Conservation (phyloP, 1,140 invertebrate genomes). For the Glomeris maerens region DNA sequence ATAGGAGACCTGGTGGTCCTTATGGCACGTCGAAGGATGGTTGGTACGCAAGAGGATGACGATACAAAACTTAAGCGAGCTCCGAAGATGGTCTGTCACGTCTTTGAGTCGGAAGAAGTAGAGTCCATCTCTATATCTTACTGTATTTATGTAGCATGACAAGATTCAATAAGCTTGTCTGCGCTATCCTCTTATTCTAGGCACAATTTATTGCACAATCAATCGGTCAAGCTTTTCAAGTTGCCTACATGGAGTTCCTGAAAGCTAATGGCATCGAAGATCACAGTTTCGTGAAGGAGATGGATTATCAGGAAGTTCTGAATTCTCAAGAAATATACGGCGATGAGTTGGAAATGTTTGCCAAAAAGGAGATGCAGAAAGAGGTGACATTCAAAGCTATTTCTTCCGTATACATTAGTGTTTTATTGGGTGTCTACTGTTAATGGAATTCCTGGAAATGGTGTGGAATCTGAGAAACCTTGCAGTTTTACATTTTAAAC, state of each 20-base stretch:
- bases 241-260: constrained; percentile 99
- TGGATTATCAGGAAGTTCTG: constrained; percentile 99
- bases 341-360: constrained; percentile 98
- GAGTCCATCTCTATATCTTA: constrained; percentile 17
- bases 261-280: constrained; percentile 99
- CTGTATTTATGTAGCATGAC: background rate
- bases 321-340: constrained; percentile 99
- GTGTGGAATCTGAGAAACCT: no score
- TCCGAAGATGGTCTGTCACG: constrained; percentile 98
- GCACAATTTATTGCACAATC: constrained; percentile 98
- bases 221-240: constrained; percentile 99
- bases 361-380: constrained; percentile 98
- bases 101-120: constrained; percentile 97
- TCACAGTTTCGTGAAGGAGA: constrained; percentile 98
- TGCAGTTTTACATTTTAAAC: no score
- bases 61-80: constrained; percentile 77
- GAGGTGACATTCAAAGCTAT: no score
- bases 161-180: background rate
- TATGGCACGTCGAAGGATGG: constrained; percentile 87
- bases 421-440: no score
- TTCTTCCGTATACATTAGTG: no score
- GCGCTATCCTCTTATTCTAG: no score
- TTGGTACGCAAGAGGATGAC: constrained; percentile 56
- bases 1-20: constrained; percentile 96
- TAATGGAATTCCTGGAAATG: no score